Evolutionary conservation across 2,113 vertebrate genomes (phyloP), one percentile per base, ranked within the genome.

Genomic region (Esox niger): DNA sequence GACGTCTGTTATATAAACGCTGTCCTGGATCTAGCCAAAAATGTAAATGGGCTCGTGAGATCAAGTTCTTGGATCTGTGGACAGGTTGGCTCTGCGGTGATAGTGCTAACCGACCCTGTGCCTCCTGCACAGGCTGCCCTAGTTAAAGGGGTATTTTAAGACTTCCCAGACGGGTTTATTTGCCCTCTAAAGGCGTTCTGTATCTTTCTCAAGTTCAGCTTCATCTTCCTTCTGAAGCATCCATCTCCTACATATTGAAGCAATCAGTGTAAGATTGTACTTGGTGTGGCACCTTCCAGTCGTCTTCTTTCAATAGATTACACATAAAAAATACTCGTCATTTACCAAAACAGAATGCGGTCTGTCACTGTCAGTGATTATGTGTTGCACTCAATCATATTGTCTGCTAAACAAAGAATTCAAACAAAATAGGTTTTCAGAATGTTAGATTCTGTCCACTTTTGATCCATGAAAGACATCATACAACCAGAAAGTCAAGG

Each of bases 121-220:
- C 78, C 71, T 76, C 47, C 33, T 52, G 47, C 17, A 32, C 17
- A 20, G 29, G 31, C 79, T 88, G 90, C 63, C 88, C 90, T 80
- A 90, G 73, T 84, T 91, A 76, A 74, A 74, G 26, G 69, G 66
- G 71, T 91, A 91, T 90, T 88, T 91, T 89, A 89, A 85, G 87
- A 84, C 84, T 79, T 86, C 83, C 83, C 87, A 83, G 79, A 79
- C 72, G 78, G 80, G 67, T 70, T 76, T 72, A 9, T 78, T 84
- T 80, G 82, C 77, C 84, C 88, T 83, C 78, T 77, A 69, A 69
- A 54, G 26, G 62, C 31, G 33, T 32, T 64, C 68, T 15, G 57
- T 79, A 82, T 87, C 73, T 73, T 74, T 80, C 74, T 89, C 77
- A 81, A 74, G 82, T 82, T 73, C 74, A 73, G 58, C 30, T 62